Conservation (phyloP, 2,113 vertebrate genomes). For the Hydrolagus affinis region DNA sequence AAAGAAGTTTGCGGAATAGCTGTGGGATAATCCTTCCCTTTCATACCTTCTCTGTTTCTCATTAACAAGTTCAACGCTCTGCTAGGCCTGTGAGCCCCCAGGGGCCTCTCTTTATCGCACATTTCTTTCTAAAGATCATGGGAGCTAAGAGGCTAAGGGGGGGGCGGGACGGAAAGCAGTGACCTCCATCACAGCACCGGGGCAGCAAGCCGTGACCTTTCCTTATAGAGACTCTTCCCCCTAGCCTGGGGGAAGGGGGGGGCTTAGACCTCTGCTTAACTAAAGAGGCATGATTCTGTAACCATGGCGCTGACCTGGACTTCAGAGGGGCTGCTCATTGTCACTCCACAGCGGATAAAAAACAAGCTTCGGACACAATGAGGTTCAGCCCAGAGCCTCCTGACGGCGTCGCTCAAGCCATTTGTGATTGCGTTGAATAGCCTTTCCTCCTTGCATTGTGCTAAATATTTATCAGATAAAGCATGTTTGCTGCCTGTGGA, state of each 20-base stretch:
- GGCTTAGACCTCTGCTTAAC: slow-evolving; percentile 45
- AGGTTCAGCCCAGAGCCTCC: slow-evolving; percentile 36
- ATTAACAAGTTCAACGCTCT: slow-evolving; percentile 16
- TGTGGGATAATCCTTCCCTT: slow-evolving; percentile 17
- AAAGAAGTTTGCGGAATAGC: slow-evolving; percentile 7
- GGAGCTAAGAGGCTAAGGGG: slow-evolving; percentile 71
- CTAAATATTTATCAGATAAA: not conserved
- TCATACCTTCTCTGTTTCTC: slow-evolving; percentile 29
- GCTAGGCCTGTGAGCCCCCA: slow-evolving; percentile 29
- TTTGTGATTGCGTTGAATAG: not conserved
- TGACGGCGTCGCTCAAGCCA: not conserved
- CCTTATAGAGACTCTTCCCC: slow-evolving; percentile 52
- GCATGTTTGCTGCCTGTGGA: too few species aligned
- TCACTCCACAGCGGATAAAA: slow-evolving; percentile 35
- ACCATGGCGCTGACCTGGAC: slow-evolving; percentile 47
- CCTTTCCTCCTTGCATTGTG: not conserved
- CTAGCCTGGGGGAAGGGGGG: slow-evolving; percentile 58
- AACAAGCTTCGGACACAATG: slow-evolving; percentile 42
- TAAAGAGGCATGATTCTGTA: slow-evolving; percentile 43
- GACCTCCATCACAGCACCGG: slow-evolving; percentile 70
- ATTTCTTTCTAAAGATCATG: slow-evolving; percentile 48
- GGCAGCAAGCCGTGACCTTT: slow-evolving; percentile 72
- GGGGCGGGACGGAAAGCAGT: slow-evolving; percentile 58
- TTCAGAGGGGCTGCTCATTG: slow-evolving; percentile 45
- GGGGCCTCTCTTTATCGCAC: slow-evolving; percentile 49